A percentile compares a stretch with the other conserved stretches of the same genome.
Evolutionary conservation across 92 coral and sea anemone genomes (phyloP).

Genomic region (Phenganax stokvisi): DNA sequence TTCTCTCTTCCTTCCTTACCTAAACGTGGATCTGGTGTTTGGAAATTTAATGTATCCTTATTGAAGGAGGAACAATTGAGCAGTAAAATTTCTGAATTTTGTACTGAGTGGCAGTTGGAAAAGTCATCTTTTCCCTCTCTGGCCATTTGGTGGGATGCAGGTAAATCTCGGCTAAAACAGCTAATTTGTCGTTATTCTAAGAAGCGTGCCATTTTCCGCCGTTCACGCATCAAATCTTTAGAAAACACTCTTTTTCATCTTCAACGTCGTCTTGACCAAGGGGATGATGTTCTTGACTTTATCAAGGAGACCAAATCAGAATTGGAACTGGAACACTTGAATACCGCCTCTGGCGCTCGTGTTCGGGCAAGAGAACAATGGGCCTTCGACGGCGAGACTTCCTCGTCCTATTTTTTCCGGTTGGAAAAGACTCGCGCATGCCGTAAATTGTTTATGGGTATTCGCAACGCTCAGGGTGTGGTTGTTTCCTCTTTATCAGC

Average conservation of each 20-base stretch:
- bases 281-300: background rate
- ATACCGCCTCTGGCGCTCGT: background rate
- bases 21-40: background rate
- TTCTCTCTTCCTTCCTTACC: background rate
- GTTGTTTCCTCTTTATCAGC: background rate
- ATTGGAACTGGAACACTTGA: background rate
- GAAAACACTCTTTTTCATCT: background rate
- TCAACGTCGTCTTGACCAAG: background rate
- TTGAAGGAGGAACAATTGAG: background rate
- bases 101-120: background rate
- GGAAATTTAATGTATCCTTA: background rate
- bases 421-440: background rate
- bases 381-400: background rate
- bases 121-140: background rate
- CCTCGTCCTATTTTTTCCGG: background rate
- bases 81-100: background rate
- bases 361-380: background rate
- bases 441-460: background rate
- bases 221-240: background rate
- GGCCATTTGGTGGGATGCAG: conserved; percentile 19
- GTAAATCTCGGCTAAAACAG: background rate
- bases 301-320: background rate
- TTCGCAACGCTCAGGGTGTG: background rate
- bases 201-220: background rate
- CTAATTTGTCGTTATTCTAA: background rate